Evolutionary conservation across 2,888 invertebrate species (phyloP).

Genomic region (Drosophila austrosaltans): DNA sequence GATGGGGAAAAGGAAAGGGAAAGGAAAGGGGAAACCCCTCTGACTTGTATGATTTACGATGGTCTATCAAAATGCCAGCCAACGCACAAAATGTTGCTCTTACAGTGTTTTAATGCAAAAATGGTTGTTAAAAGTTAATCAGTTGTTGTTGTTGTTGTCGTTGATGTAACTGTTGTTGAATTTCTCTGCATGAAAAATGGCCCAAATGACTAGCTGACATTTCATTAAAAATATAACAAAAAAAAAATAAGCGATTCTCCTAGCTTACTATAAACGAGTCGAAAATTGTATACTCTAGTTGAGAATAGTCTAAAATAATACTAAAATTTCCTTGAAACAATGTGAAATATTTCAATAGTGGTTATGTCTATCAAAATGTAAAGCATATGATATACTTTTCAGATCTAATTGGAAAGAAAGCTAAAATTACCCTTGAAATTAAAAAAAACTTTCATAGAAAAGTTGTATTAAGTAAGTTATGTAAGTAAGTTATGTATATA

Average conservation of each 20-base stretch:
- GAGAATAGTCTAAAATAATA: too few species aligned
- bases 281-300: neutral
- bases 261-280: neutral
- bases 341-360: too few species aligned
- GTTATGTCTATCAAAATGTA: neutral
- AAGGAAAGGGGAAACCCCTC: neutral
- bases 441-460: too few species aligned
- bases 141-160: constrained; percentile 55
- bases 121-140: constrained; percentile 75
- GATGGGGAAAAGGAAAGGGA: neutral
- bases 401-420: too few species aligned
- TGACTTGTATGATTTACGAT: constrained; percentile 65
- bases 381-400: too few species aligned
- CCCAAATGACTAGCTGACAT: constrained; percentile 64
- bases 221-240: constrained; percentile 65
- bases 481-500: too few species aligned
- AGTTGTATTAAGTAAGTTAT: too few species aligned
- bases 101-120: constrained; percentile 60
- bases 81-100: constrained; percentile 65
- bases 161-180: constrained; percentile 16
- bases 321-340: too few species aligned
- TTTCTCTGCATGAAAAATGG: constrained; percentile 66
- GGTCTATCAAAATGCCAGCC: constrained; percentile 63
- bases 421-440: too few species aligned
- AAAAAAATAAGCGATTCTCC: neutral